A percentile compares a stretch with the other conserved stretches of the same genome.
These are phyloP conservation scores for Phataginus tetradactyla DNA, from an alignment of 2,797 vertebrate species.

Conservation along the genomic window DNA sequence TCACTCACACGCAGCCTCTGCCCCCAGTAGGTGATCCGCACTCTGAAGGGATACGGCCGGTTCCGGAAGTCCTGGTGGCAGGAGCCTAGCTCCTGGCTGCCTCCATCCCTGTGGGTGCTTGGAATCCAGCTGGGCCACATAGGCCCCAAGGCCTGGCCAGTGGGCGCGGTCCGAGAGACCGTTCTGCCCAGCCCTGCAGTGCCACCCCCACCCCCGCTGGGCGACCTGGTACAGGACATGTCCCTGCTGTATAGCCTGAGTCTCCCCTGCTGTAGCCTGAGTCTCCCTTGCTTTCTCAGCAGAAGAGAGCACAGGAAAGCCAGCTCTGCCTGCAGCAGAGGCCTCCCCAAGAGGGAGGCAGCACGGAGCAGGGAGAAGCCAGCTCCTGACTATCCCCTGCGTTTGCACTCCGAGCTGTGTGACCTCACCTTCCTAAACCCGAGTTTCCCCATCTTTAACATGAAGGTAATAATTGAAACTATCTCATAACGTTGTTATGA, in stretches of 20 bases:
- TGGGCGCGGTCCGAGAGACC: not conserved
- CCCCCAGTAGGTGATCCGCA: conserved; percentile 72
- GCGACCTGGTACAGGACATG: not conserved
- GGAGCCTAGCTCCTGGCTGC: conserved; percentile 48
- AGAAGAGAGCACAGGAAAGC: not conserved
- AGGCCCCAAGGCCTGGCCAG: not conserved
- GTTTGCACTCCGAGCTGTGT: not conserved
- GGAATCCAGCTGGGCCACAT: not conserved
- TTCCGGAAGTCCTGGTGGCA: conserved; percentile 75
- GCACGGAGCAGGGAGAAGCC: not conserved
- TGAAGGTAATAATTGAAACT: conserved; percentile 1
- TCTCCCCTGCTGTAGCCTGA: not conserved
- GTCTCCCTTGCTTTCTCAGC: not conserved
- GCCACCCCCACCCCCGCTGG: not conserved
- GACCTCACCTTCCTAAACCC: not conserved
- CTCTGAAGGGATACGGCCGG: conserved; percentile 51
- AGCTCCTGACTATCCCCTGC: not conserved
- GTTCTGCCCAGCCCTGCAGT: not conserved
- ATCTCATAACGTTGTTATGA: conserved; percentile 44
- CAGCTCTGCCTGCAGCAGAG: not conserved
- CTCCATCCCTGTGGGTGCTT: conserved; percentile 56
- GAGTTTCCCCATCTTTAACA: not conserved
- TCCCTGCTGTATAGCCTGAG: not conserved
- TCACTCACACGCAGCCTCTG: conserved; percentile 71
- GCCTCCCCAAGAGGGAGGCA: not conserved